phyloP scores from a whole-genome alignment of 2,888 invertebrate genomes.

The Stratiomys singularior region DNA sequence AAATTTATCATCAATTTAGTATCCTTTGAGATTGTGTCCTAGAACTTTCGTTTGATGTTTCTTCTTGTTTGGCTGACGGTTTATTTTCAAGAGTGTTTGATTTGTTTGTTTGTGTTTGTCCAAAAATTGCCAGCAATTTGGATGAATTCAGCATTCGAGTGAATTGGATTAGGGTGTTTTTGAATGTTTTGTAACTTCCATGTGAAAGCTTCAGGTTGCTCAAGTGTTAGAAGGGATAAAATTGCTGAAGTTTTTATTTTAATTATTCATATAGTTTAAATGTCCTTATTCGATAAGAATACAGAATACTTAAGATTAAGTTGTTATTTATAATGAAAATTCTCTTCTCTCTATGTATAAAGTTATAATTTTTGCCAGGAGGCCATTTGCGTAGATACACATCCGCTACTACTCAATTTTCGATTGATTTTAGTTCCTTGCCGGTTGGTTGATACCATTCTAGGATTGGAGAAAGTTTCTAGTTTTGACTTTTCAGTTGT shows the following conservation, averaged over 20 bases:
- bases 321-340: slow-evolving; percentile 31
- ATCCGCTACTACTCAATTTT: not conserved
- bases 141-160: too few relatives aligned
- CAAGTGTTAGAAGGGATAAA: slow-evolving; percentile 23
- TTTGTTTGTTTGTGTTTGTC: not conserved
- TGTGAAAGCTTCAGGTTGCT: slow-evolving; percentile 5
- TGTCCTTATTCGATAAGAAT: slow-evolving; percentile 37
- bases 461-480: not conserved
- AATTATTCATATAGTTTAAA: slow-evolving; percentile 26
- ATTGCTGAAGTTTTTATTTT: slow-evolving; percentile 10
- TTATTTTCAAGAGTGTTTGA: not conserved
- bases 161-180: not conserved
- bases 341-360: slow-evolving; percentile 18
- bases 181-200: not conserved
- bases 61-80: not conserved
- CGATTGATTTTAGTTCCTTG: not conserved
- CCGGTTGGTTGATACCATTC: not conserved
- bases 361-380: slow-evolving; percentile 16
- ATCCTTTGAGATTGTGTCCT: not conserved
- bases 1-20: slow-evolving; percentile 10
- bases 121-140: slow-evolving; percentile 42
- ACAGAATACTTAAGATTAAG: slow-evolving; percentile 33
- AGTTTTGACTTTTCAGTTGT: not conserved
- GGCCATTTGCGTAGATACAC: not conserved
- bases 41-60: too few relatives aligned